phyloP scores from a whole-genome alignment of 2,113 vertebrate genomes.

The Anguilla rostrata region DNA sequence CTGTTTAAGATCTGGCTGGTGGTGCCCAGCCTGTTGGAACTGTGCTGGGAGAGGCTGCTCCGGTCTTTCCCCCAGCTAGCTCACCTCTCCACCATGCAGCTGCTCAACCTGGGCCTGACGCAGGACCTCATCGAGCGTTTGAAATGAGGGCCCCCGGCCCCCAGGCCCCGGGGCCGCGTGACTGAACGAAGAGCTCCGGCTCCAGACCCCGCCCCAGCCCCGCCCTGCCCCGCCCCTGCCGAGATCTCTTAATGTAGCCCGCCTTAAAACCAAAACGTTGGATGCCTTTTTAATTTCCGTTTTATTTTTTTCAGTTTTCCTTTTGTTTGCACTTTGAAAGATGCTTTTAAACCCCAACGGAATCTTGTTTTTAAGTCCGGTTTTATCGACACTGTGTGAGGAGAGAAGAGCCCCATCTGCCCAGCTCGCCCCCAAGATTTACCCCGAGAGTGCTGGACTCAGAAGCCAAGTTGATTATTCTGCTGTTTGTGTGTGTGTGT shows the following conservation, averaged over 20 bases:
- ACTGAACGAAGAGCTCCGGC: background rate
- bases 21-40: constrained; percentile 93
- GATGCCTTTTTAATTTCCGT: constrained; percentile 65
- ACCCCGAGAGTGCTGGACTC: background rate
- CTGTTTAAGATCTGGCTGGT: constrained; percentile 97
- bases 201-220: too few species aligned
- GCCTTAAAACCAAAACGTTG: constrained; percentile 65
- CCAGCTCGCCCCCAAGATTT: background rate
- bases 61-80: constrained; percentile 83
- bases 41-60: constrained; percentile 93
- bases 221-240: background rate
- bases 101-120: constrained; percentile 92
- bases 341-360: constrained; percentile 22
- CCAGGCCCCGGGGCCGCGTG: constrained; percentile 11
- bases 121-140: constrained; percentile 92
- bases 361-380: background rate
- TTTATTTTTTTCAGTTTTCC: constrained; percentile 40
- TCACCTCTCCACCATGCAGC: constrained; percentile 79
- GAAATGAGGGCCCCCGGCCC: constrained; percentile 71
- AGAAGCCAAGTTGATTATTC: background rate
- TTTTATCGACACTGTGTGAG: background rate
- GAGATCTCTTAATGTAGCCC: constrained; percentile 52
- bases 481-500: background rate
- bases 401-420: background rate
- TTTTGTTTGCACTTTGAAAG: constrained; percentile 6